phyloP scores from a whole-genome alignment of 2,113 vertebrate species.

The Eulacestoma nigropectus region DNA sequence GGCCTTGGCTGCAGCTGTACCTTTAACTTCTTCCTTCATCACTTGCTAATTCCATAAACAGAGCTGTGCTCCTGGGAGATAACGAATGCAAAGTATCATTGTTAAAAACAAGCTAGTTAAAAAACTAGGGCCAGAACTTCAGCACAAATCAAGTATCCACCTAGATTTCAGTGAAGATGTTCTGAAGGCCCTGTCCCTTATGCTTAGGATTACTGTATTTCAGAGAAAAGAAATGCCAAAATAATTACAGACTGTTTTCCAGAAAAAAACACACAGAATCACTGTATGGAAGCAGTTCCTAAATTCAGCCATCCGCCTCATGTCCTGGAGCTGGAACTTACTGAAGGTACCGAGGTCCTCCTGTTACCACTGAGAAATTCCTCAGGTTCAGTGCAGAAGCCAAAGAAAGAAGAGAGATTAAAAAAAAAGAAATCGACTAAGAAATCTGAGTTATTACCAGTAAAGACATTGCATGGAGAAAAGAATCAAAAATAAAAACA shows the following conservation, averaged over 20 bases:
- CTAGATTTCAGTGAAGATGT: background rate
- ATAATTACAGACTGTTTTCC: background rate
- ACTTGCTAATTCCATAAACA: background rate
- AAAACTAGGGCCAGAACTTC: background rate
- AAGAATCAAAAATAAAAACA: background rate
- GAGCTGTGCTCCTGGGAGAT: background rate
- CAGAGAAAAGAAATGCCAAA: background rate
- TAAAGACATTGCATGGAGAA: background rate
- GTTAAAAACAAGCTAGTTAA: background rate
- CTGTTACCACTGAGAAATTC: background rate
- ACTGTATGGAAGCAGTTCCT: background rate
- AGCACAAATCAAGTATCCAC: background rate
- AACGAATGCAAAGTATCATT: background rate
- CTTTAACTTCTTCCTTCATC: background rate
- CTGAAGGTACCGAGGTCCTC: background rate
- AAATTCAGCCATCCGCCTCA: background rate
- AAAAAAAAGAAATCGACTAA: background rate
- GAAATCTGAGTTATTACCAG: background rate
- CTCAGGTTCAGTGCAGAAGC: background rate
- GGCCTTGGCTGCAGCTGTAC: background rate
- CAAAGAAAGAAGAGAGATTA: background rate
- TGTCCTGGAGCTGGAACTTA: background rate
- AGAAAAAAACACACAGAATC: background rate
- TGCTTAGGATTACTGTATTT: background rate
- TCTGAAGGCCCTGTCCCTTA: background rate